Evolutionary conservation across 2,888 invertebrate genomes (phyloP).

Genomic region (Drosophila neoperkinsi): DNA sequence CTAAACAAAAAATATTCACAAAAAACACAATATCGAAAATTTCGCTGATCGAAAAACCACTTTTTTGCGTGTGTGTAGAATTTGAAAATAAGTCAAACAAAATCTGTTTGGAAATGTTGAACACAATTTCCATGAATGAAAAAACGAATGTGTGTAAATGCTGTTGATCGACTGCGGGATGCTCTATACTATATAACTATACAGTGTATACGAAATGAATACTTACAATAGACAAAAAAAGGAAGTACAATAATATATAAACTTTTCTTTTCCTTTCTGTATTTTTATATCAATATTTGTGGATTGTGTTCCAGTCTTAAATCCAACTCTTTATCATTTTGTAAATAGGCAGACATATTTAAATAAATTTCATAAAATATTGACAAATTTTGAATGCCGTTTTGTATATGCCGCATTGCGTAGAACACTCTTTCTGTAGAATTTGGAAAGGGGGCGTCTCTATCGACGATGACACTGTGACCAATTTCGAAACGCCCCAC

Average conservation of each 20-base stretch:
- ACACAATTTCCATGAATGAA: constrained; percentile 7
- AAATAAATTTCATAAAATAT: not conserved
- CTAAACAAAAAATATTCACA: constrained; percentile 49
- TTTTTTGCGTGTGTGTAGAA: constrained; percentile 12
- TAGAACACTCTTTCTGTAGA: not conserved
- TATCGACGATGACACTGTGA: constrained; percentile 34
- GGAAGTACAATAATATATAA: no score
- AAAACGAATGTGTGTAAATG: not conserved
- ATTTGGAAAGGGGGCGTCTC: constrained; percentile 56
- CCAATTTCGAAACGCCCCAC: constrained; percentile 72
- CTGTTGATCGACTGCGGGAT: not conserved
- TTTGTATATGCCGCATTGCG: not conserved
- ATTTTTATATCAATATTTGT: not conserved
- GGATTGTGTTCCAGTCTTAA: not conserved
- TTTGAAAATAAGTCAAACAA: constrained; percentile 17
- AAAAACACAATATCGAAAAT: constrained; percentile 12
- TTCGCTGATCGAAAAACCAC: constrained; percentile 1
- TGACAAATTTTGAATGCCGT: not conserved
- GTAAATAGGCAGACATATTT: not conserved
- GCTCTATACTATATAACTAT: not conserved
- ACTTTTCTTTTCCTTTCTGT: fast-evolving
- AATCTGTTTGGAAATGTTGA: constrained; percentile 31
- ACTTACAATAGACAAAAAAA: no score
- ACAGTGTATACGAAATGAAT: not conserved
- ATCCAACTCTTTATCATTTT: not conserved